phyloP scores from a whole-genome alignment of 2,888 invertebrate genomes.

The Tachina fera region DNA sequence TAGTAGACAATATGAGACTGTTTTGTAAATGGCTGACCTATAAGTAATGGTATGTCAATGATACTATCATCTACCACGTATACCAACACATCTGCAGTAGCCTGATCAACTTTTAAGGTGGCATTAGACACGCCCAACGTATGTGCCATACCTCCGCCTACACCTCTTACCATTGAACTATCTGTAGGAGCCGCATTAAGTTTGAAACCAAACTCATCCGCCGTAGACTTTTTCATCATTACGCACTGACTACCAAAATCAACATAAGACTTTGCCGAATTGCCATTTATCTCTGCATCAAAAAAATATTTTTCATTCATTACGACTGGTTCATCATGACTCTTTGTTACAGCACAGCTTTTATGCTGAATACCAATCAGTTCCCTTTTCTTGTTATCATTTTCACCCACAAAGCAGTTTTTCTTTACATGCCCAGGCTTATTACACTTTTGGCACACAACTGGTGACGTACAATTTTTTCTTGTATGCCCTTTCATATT shows the following conservation, averaged over 20 bases:
- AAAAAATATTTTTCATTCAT: slow-evolving; percentile 31
- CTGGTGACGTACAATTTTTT: too few species aligned
- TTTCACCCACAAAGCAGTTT: too few species aligned
- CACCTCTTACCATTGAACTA: neutral
- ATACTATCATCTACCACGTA: neutral
- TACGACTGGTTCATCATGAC: neutral
- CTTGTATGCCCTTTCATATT: too few species aligned
- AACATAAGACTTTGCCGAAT: slow-evolving; percentile 12
- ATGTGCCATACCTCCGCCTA: neutral
- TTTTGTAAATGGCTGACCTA: neutral
- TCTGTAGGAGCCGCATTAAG: neutral
- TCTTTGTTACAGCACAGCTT: neutral
- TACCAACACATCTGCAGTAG: neutral
- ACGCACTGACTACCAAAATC: slow-evolving; percentile 17
- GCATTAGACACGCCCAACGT: too few species aligned
- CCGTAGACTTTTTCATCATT: too few species aligned
- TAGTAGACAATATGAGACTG: slow-evolving; percentile 2
- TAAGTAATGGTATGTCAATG: slow-evolving; percentile 33
- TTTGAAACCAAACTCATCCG: too few species aligned
- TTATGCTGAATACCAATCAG: too few species aligned
- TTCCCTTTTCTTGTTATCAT: too few species aligned
- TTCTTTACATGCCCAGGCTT: too few species aligned
- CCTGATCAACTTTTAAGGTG: too few species aligned
- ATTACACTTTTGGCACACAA: too few species aligned
- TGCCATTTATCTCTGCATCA: slow-evolving; percentile 24